Conservation (phyloP, 2,888 invertebrate genomes). For the Drosophila mercatorum region DNA sequence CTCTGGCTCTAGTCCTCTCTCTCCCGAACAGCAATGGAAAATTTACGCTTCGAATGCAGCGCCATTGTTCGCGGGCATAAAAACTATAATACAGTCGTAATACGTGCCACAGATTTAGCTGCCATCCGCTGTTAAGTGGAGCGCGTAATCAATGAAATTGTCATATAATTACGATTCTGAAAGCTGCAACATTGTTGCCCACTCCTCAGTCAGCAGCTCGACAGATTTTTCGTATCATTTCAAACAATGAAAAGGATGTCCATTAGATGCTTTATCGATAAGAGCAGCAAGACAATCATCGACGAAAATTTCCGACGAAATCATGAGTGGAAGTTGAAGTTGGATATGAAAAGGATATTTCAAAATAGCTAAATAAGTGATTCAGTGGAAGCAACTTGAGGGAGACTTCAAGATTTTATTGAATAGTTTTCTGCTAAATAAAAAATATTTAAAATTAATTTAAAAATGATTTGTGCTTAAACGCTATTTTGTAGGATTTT, state of each 20-base stretch:
- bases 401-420: not conserved
- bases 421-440: too few species aligned
- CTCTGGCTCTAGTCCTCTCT: not conserved
- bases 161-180: slow-evolving; percentile 62
- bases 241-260: slow-evolving; percentile 33
- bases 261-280: slow-evolving; percentile 28
- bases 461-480: too few species aligned
- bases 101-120: slow-evolving; percentile 66
- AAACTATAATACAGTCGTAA: slow-evolving; percentile 62
- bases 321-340: not conserved
- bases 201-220: slow-evolving; percentile 18
- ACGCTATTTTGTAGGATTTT: too few species aligned
- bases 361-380: not conserved
- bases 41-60: slow-evolving; percentile 63
- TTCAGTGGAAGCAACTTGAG: not conserved
- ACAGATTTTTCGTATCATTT: slow-evolving; percentile 9
- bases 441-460: too few species aligned
- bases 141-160: slow-evolving; percentile 69
- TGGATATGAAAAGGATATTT: not conserved
- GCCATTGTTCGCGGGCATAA: slow-evolving; percentile 57
- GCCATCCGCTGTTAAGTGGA: slow-evolving; percentile 49
- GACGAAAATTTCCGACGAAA: not conserved
- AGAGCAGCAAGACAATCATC: slow-evolving; percentile 6
- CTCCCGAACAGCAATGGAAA: slow-evolving; percentile 30
- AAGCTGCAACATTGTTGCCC: slow-evolving; percentile 39